Conservation (phyloP, 2,113 vertebrate genomes). For the Aegypius monachus region DNA sequence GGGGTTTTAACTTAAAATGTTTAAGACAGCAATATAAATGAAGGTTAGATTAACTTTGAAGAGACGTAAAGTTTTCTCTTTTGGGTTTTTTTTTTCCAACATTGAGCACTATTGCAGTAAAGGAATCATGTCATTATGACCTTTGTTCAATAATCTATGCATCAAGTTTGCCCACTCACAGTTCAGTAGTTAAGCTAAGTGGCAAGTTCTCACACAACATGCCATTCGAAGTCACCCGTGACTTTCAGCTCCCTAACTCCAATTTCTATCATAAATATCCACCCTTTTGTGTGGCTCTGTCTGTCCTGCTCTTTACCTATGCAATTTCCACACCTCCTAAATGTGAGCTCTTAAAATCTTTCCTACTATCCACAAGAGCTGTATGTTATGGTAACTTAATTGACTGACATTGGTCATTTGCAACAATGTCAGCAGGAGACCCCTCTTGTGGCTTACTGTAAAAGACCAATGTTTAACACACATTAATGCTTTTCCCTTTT, state of each 20-base stretch:
- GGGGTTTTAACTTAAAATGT: not conserved
- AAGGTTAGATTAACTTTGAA: not conserved
- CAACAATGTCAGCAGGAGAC: not conserved
- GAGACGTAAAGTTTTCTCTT: not conserved
- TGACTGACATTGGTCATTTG: not conserved
- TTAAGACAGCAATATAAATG: not conserved
- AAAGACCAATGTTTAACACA: not conserved
- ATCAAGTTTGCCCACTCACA: not conserved
- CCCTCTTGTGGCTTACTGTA: not conserved
- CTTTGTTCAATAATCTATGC: not conserved
- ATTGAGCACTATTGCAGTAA: not conserved
- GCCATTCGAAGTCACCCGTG: not conserved
- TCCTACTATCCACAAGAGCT: not conserved
- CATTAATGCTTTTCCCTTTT: not conserved
- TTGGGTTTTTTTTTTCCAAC: no score
- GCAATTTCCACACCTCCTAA: not conserved
- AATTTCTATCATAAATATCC: not conserved
- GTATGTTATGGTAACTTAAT: fast-evolving
- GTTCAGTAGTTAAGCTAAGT: not conserved
- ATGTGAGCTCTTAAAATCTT: not conserved
- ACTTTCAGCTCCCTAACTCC: not conserved
- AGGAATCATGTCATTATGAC: not conserved
- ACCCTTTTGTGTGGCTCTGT: not conserved
- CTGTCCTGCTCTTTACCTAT: not conserved
- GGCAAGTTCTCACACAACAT: not conserved